These are phyloP conservation scores for Sphenodon punctatus DNA, from an alignment of 2,797 vertebrate species.

Conservation along the genomic window DNA sequence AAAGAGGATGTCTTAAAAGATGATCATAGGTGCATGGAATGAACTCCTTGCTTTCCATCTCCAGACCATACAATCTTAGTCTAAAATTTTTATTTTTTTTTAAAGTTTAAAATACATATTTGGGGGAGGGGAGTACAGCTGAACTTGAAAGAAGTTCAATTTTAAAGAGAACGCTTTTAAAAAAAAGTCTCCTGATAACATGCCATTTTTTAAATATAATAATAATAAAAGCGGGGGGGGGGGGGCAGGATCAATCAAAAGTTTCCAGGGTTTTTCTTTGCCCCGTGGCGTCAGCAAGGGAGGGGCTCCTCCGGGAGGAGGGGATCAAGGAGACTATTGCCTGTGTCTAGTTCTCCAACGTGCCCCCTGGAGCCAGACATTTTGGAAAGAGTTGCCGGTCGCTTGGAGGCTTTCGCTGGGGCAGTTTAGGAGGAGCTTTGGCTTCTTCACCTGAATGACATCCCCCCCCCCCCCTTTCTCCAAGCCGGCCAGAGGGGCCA, in stretches of 20 bases:
- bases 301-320: slow-evolving; percentile 20
- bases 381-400: slow-evolving; percentile 15
- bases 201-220: slow-evolving; percentile 56
- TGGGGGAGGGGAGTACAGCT: slow-evolving; percentile 43
- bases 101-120: slow-evolving; percentile 61
- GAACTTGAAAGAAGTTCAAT: slow-evolving; percentile 42
- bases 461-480: slow-evolving; percentile 11
- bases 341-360: slow-evolving; percentile 36
- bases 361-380: slow-evolving; percentile 74
- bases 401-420: no score
- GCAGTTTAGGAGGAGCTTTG: slow-evolving; percentile 22
- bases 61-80: slow-evolving; percentile 44
- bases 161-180: slow-evolving; percentile 41
- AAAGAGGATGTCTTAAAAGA: not conserved
- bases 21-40: slow-evolving; percentile 31
- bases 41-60: slow-evolving; percentile 46
- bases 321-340: not conserved
- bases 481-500: slow-evolving; percentile 13
- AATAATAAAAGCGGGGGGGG: slow-evolving; percentile 23
- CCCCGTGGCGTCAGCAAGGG: slow-evolving; percentile 27
- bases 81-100: no score
- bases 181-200: slow-evolving; percentile 54
- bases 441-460: slow-evolving; percentile 59
- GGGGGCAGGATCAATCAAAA: slow-evolving; percentile 52
- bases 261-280: slow-evolving; percentile 62